A percentile compares a stretch with the other conserved stretches of the same genome.
phyloP scores from a whole-genome alignment of 2,888 invertebrate genomes.

The Argyresthia albistria region DNA sequence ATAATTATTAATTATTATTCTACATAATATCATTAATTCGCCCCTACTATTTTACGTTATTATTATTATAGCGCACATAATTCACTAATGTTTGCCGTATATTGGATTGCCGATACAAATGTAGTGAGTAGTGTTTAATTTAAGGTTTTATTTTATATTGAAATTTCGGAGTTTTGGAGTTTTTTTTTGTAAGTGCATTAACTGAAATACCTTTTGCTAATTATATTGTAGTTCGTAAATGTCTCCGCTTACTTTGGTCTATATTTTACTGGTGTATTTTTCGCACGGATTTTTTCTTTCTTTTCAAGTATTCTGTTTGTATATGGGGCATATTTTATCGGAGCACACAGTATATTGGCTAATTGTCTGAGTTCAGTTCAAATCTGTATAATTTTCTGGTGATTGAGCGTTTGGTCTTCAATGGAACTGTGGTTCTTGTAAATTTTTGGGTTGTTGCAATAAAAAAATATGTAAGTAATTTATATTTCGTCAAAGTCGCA shows the following conservation, averaged over 20 bases:
- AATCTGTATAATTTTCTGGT: conserved; percentile 26
- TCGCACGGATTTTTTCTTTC: conserved; percentile 14
- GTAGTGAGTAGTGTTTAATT: background rate
- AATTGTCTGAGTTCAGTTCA: background rate
- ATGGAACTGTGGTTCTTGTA: conserved; percentile 27
- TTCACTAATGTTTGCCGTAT: conserved; percentile 1
- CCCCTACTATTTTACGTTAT: background rate
- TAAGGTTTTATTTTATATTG: conserved; percentile 16
- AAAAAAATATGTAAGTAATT: conserved; percentile 12
- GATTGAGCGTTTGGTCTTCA: conserved; percentile 12
- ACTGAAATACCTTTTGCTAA: conserved; percentile 24
- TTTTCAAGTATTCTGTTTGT: conserved; percentile 27
- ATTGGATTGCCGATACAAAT: background rate
- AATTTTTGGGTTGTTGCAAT: conserved; percentile 68
- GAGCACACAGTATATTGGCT: background rate
- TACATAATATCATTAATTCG: background rate
- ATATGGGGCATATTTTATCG: conserved; percentile 33
- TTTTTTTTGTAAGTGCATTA: conserved; percentile 40
- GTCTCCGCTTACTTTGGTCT: conserved; percentile 25
- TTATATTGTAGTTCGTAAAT: conserved; percentile 13
- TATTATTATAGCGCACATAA: background rate
- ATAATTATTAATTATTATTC: background rate
- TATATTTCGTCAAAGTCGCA: conserved; percentile 14
- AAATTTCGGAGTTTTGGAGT: conserved; percentile 46
- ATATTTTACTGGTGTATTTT: conserved; percentile 25